These are phyloP conservation scores for cattle (Bos taurus) DNA, from an alignment of 2,113 vertebrate species.

Conservation along the genomic window ARS-UCD2.0 NC_037332.1:74912001-74912500, in stretches of 20 bases:
- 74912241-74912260: neutral
- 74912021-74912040: neutral
- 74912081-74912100: neutral
- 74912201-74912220: neutral
- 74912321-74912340: neutral
- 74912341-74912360: neutral
- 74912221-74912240: neutral
- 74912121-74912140: neutral
- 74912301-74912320: neutral
- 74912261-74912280: neutral
- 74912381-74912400: fast-evolving
- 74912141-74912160: neutral
- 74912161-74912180: neutral
- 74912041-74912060: neutral
- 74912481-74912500: neutral
- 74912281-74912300: neutral
- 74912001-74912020: neutral
- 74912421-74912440: neutral
- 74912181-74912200: neutral
- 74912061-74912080: neutral
- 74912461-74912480: neutral
- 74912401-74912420: neutral
- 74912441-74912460: neutral
- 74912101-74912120: neutral
- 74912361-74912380: neutral